Percentiles rank a stretch among this genome's conserved stretches.
Evolutionary conservation across 2,113 vertebrate species (phyloP).

Genomic region (Galeopterus variegatus): DNA sequence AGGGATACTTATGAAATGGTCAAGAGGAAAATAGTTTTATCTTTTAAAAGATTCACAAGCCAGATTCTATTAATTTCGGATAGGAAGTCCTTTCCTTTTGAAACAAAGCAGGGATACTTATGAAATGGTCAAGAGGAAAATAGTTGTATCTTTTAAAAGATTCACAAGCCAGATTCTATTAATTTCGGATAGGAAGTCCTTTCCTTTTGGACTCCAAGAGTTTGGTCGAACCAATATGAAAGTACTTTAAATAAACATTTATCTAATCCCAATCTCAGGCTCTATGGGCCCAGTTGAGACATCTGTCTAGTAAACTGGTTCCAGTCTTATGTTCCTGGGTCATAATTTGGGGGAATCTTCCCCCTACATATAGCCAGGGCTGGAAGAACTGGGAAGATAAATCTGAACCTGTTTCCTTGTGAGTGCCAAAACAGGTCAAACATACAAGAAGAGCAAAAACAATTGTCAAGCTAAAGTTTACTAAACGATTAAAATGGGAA

Average conservation of each 20-base stretch:
- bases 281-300: background rate
- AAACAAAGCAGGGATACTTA: too few species aligned
- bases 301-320: background rate
- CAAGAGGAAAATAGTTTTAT: background rate
- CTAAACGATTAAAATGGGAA: background rate
- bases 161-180: background rate
- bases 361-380: background rate
- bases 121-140: background rate
- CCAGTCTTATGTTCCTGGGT: background rate
- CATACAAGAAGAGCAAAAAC: constrained; percentile 3
- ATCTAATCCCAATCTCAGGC: background rate
- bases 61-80: constrained; percentile 21
- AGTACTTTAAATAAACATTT: background rate
- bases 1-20: background rate
- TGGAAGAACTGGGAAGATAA: background rate
- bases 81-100: constrained; percentile 1
- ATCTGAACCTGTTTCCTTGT: background rate
- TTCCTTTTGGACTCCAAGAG: background rate
- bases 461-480: background rate
- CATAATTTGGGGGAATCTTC: background rate
- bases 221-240: background rate
- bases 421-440: background rate
- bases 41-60: background rate
- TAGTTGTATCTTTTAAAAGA: background rate
- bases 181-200: constrained; percentile 1